Evolutionary conservation across 1,140 invertebrate genomes (phyloP).

Genomic region (Pachypeltis micranthus): DNA sequence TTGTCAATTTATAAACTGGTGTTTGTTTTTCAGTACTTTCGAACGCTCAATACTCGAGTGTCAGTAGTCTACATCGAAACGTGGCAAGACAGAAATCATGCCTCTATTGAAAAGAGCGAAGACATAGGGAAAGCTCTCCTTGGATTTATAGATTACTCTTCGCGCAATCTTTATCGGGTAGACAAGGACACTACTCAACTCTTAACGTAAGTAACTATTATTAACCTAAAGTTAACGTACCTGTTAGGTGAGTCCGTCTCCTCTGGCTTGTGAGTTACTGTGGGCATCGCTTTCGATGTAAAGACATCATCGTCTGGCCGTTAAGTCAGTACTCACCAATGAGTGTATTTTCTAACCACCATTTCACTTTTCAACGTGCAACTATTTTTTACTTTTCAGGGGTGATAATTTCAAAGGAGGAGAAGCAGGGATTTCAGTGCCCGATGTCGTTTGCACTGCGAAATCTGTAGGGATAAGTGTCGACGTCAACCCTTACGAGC

Average conservation of each 20-base stretch:
- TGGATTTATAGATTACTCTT: conserved; percentile 81
- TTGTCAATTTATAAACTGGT: not conserved
- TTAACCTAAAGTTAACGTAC: too few relatives aligned
- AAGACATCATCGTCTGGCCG: too few relatives aligned
- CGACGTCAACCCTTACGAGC: conserved; percentile 84
- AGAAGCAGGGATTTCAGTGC: conserved; percentile 83
- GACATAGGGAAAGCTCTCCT: conserved; percentile 75
- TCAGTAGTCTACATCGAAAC: conserved; percentile 93
- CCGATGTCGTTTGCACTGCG: conserved; percentile 78
- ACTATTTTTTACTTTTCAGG: conserved; percentile 49
- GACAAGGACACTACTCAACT: conserved; percentile 82
- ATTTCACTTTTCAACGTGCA: too few relatives aligned
- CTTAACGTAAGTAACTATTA: conserved; percentile 83
- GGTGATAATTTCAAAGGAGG: conserved; percentile 69
- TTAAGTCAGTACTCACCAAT: too few relatives aligned
- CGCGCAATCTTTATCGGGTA: conserved; percentile 66
- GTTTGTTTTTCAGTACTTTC: conserved; percentile 71
- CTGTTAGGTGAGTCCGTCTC: too few relatives aligned
- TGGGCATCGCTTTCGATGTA: too few relatives aligned
- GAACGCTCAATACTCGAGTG: conserved; percentile 81
- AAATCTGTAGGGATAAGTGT: conserved; percentile 85
- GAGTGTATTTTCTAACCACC: too few relatives aligned
- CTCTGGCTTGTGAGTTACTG: too few relatives aligned
- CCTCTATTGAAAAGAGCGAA: conserved; percentile 61
- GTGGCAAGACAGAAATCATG: conserved; percentile 81